Percentiles rank a stretch among this genome's conserved stretches.
These are phyloP conservation scores for Parapristionchus giblindavisi DNA, from an alignment of 2,888 invertebrate species.

Conservation along the genomic window DNA sequence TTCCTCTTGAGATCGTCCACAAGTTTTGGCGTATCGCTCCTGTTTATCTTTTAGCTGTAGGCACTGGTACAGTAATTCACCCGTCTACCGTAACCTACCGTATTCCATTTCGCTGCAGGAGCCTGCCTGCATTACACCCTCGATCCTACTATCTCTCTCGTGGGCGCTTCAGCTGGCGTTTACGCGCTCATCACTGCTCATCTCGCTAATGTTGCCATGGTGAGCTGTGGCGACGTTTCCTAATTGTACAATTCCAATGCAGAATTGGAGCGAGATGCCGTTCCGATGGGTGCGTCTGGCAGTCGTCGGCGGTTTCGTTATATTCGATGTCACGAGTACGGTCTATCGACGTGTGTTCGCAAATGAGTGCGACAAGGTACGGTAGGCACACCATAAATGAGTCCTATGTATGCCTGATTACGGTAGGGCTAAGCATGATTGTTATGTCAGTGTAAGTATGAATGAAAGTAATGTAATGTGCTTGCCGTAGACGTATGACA, in stretches of 20 bases:
- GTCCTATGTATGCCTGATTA: too few species aligned
- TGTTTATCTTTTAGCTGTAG: slow-evolving; percentile 70
- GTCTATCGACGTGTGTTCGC: slow-evolving; percentile 85
- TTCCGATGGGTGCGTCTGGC: slow-evolving; percentile 85
- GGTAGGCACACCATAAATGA: too few species aligned
- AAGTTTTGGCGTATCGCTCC: slow-evolving; percentile 83
- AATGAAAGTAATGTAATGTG: slow-evolving; percentile 33
- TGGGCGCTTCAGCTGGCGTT: slow-evolving; percentile 72
- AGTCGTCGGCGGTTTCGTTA: slow-evolving; percentile 83
- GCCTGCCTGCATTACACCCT: slow-evolving; percentile 73
- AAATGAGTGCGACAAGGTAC: slow-evolving; percentile 80
- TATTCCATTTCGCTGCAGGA: too few species aligned
- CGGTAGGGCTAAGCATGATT: too few species aligned
- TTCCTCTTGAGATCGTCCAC: slow-evolving; percentile 95
- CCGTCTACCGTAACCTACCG: too few species aligned
- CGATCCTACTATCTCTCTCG: slow-evolving; percentile 77
- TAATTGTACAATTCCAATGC: too few species aligned
- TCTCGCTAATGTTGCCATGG: slow-evolving; percentile 71
- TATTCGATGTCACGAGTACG: slow-evolving; percentile 87
- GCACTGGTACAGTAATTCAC: slow-evolving; percentile 38
- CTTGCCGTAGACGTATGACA: too few species aligned
- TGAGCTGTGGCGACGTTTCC: slow-evolving; percentile 61
- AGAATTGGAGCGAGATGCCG: slow-evolving; percentile 98
- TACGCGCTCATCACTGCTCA: slow-evolving; percentile 72
- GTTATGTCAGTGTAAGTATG: too few species aligned